Base-by-base conservation (phyloP, 2,888 invertebrate genomes). In the Diarsia mendica region DNA sequence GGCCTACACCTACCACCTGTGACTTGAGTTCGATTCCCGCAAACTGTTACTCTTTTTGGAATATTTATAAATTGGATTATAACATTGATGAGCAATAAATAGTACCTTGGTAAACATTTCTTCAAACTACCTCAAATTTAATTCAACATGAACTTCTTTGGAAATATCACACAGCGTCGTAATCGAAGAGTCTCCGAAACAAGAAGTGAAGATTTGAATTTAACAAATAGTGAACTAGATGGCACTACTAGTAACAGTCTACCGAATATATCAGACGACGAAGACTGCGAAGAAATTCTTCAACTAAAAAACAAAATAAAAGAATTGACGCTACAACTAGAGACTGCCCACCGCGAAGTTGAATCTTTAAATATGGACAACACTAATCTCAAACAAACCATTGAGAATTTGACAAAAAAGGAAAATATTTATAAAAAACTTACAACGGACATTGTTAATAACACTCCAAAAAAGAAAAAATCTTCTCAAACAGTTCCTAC, bases 251-350 rank as follows among this genome's bases (percentile, higher is more conserved):
- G 55, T 23, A 67, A 55, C 23, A 67, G 51, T 28, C 48, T 65
- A 65, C 70, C 64, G 4, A 11, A 63, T 9, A 70, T 70, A 46
- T 71, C 71, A 64, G 71, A 64, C 53, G 71, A 71, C 9, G 71
- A 71, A 20, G 20, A 64, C 18, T 55, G 33, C 51, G 55, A 72
- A 33, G 66, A 66, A 72, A 60, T 72, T 39, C 15, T 28, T 51
- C 48, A 58, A 39, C 58, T 66, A 49, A 55, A 66, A 58, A 60
- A 60, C 6, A 44, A 72, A 72, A 60, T 72, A 18, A 58, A 60
- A 39, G 58, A 66, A 39, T 66, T 72, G 39, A 66, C 72, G 11
- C 58, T 58, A 0, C 53, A 58, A 46, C 13, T 72, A 39, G 72
- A 72, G 33, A 44, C 48, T 44, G 72, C 72, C 33, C 65, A 72